Base-by-base conservation (phyloP, 2,888 invertebrate genomes). In the Enchytraeus crypticus region DNA sequence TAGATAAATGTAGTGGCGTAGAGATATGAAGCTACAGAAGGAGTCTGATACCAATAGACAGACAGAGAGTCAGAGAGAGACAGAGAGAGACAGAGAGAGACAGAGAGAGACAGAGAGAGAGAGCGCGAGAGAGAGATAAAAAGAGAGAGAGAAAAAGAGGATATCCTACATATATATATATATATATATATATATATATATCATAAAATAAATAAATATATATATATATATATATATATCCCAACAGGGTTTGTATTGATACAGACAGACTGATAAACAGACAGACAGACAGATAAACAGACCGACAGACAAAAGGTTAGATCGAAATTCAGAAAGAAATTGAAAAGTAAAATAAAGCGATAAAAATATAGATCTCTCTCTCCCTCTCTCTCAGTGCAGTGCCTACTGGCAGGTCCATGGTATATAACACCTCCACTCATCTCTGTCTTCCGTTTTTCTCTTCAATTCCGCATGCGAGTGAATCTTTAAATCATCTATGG, bases 21-120 rank as follows among this genome's bases (percentile, higher is more conserved):
- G 3, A 8, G 32, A 5, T 11, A 29, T 4, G 45, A 45, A 5
- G 45, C n/a, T 3, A 23, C n/a, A 45, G 45, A 45, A 5, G 45
- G 23, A 5, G 45, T 21, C n/a, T 21, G 27, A 8, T 21, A 51
- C 23, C 5, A 29, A 47, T 2, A 29, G 27, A 11, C n/a, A 56
- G 46, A 23, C 14, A 51, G 57, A 47, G 23, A 4, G 46, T 51
- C 49, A 56, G 29, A 51, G 46, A 51, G 23, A 56, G 46, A 47
- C 26, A 5, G 46, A 56, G n/a, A n/a, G n/a, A 53, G 29, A 14
- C 26, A 53, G 30, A 23, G 18, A 53, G 26, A 53, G 26, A 30
- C 26, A 53, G 29, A 2, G 29, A 53, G 30, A 2, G 3, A 29
- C 26, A 3, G 2, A 23, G 18, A 53, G 30, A 53, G 14, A n/a